Percentiles rank a stretch among this genome's conserved stretches.
phyloP scores from a whole-genome alignment of 2,888 invertebrate genomes.

The Cancer borealis region DNA sequence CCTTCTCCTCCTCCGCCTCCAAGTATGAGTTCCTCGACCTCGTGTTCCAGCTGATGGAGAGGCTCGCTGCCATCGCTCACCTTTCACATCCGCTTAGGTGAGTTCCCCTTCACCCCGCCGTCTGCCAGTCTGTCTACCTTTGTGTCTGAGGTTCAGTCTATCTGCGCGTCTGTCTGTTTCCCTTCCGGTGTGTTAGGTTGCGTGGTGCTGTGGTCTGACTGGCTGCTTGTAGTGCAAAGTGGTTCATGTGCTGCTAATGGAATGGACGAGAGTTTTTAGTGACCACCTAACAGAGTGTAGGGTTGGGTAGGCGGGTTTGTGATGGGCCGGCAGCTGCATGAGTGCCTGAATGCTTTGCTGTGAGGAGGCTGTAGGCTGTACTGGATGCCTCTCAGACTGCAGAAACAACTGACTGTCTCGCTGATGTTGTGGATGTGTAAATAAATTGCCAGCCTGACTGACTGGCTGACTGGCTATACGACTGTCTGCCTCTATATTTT shows the following conservation, averaged over 20 bases:
- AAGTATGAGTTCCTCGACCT: conserved; percentile 88
- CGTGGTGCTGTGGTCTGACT: background rate
- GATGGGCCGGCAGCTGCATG: background rate
- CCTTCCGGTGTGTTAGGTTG: background rate
- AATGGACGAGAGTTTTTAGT: background rate
- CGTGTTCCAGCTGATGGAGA: conserved; percentile 85
- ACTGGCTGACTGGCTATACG: background rate
- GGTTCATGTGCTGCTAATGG: background rate
- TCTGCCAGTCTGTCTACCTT: background rate
- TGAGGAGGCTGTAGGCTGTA: background rate
- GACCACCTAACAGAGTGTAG: background rate
- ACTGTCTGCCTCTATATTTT: background rate
- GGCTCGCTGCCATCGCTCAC: conserved; percentile 85
- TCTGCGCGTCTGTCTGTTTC: background rate
- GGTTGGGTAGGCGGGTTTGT: background rate
- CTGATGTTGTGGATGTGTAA: background rate
- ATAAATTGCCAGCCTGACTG: background rate
- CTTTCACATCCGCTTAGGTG: conserved; percentile 84
- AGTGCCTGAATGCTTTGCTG: background rate
- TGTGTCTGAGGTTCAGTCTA: background rate
- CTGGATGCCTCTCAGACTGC: background rate
- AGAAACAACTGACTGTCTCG: background rate
- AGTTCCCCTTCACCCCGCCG: conserved; percentile 58
- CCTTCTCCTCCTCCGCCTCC: conserved; percentile 86
- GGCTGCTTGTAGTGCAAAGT: background rate